Evolutionary conservation across 2,113 vertebrate species (phyloP), one percentile per base, ranked within the genome.

Genomic region (Montifringilla adamsi): DNA sequence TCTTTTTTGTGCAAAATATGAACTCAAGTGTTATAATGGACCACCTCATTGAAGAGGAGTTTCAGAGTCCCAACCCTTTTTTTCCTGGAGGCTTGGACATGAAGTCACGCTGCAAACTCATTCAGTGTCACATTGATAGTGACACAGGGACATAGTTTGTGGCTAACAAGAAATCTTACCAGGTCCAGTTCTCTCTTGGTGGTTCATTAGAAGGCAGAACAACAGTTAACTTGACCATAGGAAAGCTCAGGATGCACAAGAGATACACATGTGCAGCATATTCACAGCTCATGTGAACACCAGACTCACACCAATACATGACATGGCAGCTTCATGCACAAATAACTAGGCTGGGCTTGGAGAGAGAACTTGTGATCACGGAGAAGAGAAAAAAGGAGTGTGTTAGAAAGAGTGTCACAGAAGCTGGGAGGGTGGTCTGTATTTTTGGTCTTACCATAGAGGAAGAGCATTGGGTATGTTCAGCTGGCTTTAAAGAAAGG

Each of bases 401-500:
- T 96, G 92, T 97, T 96, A 95, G 96, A 95, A 77, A 96, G 90
- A 91, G 95, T 97, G 95, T 95, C 97, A 98, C 97, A 96, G 97
- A 97, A 98, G 97, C 97, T 95, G 95, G 96, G 94, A 97, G 86
- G 80, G 88, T 97, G 96, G 97, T 98, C 97, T 98, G 97, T 98
- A 98, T 98, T 98, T 98, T 99, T 31, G 97, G 98, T 99, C 99
- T 99, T 99, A 99, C 99, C 99, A 98, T 99, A 98, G 98, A 98
- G 98, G 98, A 98, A 98, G 98, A 98, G 98, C 99, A 99, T 98
- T 99, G 99, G 98, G 98, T 98, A 98, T 98, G 98, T 98, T 99
- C 99, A 99, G 99, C 98, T 99, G 99, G 99, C 99, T 99, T 99
- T 99, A 99, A 99, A 99, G 98, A 99, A 99, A 99, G 99, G 99